phyloP scores from a whole-genome alignment of 2,888 invertebrate genomes.

The Biston stratarius region DNA sequence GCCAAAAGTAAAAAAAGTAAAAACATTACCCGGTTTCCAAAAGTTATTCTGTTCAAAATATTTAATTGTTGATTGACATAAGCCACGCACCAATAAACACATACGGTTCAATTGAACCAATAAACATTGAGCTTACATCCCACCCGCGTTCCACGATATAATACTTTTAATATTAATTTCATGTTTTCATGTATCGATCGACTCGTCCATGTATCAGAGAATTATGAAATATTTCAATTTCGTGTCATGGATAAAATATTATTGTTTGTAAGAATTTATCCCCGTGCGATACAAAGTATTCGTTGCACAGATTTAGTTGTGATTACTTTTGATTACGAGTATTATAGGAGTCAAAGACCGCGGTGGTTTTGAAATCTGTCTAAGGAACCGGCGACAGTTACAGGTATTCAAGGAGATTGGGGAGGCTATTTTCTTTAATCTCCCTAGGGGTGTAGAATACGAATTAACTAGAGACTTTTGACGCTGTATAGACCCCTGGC shows the following conservation, averaged over 20 bases:
- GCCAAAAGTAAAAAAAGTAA: background rate
- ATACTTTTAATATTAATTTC: conserved; percentile 56
- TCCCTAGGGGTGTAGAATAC: conserved; percentile 15
- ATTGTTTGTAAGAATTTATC: conserved; percentile 33
- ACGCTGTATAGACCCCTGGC: conserved; percentile 13
- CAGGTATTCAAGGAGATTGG: conserved; percentile 15
- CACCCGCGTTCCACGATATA: conserved; percentile 40
- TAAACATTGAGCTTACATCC: conserved; percentile 50
- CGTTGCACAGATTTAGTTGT: background rate
- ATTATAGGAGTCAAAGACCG: conserved; percentile 21
- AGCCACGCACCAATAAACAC: conserved; percentile 42
- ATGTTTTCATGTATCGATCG: conserved; percentile 54
- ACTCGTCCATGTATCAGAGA: conserved; percentile 55
- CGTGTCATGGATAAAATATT: conserved; percentile 51
- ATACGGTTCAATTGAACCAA: conserved; percentile 49
- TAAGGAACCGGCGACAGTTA: conserved; percentile 5
- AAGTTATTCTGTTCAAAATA: conserved; percentile 26
- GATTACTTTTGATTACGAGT: conserved; percentile 32
- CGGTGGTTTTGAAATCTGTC: conserved; percentile 18
- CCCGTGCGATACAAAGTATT: conserved; percentile 49
- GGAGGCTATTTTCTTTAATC: conserved; percentile 23
- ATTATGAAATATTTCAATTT: conserved; percentile 64
- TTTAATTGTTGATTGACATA: conserved; percentile 40
- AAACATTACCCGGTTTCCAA: conserved; percentile 14
- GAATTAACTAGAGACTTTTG: conserved; percentile 25